Evolutionary conservation across 2,113 vertebrate genomes (phyloP).

Genomic region (Ascaphus truei): DNA sequence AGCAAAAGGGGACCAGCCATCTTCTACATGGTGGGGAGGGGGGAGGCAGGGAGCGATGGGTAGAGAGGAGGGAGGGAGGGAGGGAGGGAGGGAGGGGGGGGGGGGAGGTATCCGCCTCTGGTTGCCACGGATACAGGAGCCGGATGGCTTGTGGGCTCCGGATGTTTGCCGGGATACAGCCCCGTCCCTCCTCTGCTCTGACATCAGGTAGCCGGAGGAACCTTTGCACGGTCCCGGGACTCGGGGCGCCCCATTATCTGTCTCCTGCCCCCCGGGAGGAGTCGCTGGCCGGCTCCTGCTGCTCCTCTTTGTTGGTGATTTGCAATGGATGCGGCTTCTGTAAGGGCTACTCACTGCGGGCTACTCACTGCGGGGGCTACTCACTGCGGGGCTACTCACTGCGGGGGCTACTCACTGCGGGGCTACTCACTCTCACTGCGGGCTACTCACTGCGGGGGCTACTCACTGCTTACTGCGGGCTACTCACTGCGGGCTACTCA

Average conservation of each 20-base stretch:
- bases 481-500: too few relatives aligned
- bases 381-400: background rate
- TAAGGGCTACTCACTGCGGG: background rate
- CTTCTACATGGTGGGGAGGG: slow-evolving; percentile 34
- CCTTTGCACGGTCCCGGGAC: background rate
- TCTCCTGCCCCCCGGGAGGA: background rate
- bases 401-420: background rate
- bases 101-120: slow-evolving; percentile 49
- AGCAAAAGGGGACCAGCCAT: slow-evolving; percentile 37
- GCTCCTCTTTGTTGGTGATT: slow-evolving; percentile 47
- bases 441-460: background rate
- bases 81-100: slow-evolving; percentile 31
- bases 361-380: background rate
- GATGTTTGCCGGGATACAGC: slow-evolving; percentile 48
- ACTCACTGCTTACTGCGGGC: too few relatives aligned
- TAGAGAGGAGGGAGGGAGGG: slow-evolving; percentile 31
- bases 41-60: slow-evolving; percentile 24
- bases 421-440: background rate
- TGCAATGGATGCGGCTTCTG: slow-evolving; percentile 15
- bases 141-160: slow-evolving; percentile 52
- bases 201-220: slow-evolving; percentile 33
- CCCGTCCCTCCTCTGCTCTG: slow-evolving; percentile 28
- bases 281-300: background rate
- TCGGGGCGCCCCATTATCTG: slow-evolving; percentile 11
- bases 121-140: slow-evolving; percentile 54